Evolutionary conservation across 2,797 vertebrate genomes (phyloP), one percentile per base, ranked within the genome.

Genomic region (Botia almorhae): DNA sequence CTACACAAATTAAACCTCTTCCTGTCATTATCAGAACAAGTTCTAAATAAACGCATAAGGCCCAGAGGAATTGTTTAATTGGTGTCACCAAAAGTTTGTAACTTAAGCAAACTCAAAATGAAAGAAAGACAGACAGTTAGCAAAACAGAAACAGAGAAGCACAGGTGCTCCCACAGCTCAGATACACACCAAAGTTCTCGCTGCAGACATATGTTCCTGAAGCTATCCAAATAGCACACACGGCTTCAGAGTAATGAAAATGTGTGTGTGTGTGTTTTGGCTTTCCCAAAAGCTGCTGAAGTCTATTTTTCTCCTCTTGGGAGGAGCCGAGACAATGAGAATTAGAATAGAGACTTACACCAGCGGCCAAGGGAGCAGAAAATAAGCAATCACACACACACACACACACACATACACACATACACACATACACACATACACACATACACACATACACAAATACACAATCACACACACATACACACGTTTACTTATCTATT

Each of bases 281-380:
- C 12, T 64, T 72, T 65, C 60, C 50, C 60, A 56, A 76, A 73
- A 78, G 51, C 74, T 71, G 56, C 65, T 69, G n/a, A 13, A 12
- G n/a, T 58, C 73, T 21, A 82, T 82, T 77, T 72, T 50, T 46
- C 48, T 36, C 7, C 50, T 72, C 61, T 78, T 61, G 69, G 55
- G 53, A 73, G 60, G 14, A 73, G 65, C 21, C 4, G 36, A 81
- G 33, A 82, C 83, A 78, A 81, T 81, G 72, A 81, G 63, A 79
- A 55, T 55, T 58, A 84, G 70, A 84, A 81, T 74, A 84, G 72
- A 75, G 50, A n/a, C 63, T 70, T 84, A 64, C 39, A 81, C 46
- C 63, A 74, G 36, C 26, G 72, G 74, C 74, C 74, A 84, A 69
- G 29, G 55, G 50, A 84, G 29, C 61, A 60, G 43, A 61, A 72